Evolutionary conservation across 2,113 vertebrate genomes (phyloP).

Genomic region (Formicarius rufipectus): DNA sequence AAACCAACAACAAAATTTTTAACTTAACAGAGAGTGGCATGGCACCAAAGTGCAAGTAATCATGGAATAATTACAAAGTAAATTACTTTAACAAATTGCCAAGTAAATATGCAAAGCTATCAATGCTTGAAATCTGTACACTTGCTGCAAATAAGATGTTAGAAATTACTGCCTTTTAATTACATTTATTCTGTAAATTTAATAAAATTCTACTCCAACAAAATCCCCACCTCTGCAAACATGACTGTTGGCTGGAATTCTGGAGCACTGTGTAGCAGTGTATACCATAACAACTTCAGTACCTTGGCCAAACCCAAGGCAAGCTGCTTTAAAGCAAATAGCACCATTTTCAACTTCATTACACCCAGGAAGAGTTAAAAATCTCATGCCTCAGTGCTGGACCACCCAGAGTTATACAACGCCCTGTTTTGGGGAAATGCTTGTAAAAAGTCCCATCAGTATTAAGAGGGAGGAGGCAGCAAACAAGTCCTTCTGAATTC

Average conservation of each 20-base stretch:
- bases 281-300: conserved; percentile 18
- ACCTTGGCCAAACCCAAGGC: neutral
- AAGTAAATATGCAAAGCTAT: conserved; percentile 49
- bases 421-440: neutral
- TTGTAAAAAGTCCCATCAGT: neutral
- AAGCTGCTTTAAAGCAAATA: neutral
- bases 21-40: conserved; percentile 13
- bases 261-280: neutral
- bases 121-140: conserved; percentile 24
- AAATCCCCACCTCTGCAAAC: conserved; percentile 12
- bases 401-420: conserved; percentile 29
- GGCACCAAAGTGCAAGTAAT: conserved; percentile 22
- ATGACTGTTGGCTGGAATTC: neutral
- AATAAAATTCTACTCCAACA: conserved; percentile 38
- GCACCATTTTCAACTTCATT: neutral
- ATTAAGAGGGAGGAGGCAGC: neutral
- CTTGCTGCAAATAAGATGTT: conserved; percentile 21
- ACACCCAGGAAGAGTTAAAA: neutral
- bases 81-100: conserved; percentile 62
- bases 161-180: conserved; percentile 50
- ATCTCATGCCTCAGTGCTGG: neutral
- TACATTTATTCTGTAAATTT: conserved; percentile 47
- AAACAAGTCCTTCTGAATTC: neutral
- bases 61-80: conserved; percentile 52
- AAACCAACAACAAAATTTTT: neutral